Evolutionary conservation across 2,113 vertebrate species (phyloP).

Genomic region (Xiphias gladius): DNA sequence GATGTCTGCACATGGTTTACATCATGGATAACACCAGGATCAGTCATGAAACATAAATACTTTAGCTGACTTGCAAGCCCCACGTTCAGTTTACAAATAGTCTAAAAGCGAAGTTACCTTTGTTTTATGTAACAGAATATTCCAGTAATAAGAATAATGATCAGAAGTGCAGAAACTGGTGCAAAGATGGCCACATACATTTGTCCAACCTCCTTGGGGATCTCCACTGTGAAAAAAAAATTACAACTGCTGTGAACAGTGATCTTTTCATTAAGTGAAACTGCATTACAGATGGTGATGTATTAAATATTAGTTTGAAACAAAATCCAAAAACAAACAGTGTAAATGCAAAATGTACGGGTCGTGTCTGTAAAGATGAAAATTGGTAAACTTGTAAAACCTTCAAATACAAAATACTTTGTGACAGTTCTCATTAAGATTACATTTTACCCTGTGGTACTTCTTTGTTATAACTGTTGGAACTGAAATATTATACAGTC

Average conservation of each 20-base stretch:
- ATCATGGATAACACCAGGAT: neutral
- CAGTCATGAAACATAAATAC: neutral
- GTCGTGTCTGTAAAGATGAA: accelerated
- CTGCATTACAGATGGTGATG: neutral
- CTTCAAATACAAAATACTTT: neutral
- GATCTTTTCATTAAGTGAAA: neutral
- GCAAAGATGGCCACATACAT: neutral
- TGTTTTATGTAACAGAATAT: constrained; percentile 22
- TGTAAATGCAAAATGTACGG: constrained; percentile 8
- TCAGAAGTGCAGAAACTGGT: constrained; percentile 24
- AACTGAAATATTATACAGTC: neutral
- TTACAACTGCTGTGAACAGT: neutral
- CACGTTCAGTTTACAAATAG: neutral
- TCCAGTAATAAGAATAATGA: constrained; percentile 18
- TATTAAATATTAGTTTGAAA: neutral
- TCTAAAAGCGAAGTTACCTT: constrained; percentile 43
- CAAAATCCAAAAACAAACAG: neutral
- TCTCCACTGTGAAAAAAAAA: neutral
- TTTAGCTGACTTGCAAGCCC: neutral
- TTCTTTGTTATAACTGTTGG: neutral
- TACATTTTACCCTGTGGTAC: neutral
- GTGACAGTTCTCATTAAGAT: neutral
- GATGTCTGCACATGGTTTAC: no score
- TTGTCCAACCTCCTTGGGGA: accelerated
- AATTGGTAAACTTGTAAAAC: accelerated